Conservation (phyloP, 2,888 invertebrate genomes). For the Drosophila borealis region DNA sequence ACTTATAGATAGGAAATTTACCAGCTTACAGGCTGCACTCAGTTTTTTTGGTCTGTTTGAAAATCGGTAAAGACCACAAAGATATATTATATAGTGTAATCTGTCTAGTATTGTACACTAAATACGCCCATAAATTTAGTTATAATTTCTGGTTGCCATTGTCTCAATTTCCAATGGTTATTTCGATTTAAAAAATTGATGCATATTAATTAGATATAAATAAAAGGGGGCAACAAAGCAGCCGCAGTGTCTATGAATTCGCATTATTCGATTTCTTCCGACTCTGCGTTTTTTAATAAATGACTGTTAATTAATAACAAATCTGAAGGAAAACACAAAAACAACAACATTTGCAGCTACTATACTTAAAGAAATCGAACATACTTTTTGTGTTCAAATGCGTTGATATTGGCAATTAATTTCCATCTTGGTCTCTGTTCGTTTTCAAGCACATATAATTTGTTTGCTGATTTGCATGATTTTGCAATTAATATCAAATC, state of each 20-base stretch:
- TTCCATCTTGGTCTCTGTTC: slow-evolving; percentile 57
- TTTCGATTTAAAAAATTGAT: slow-evolving; percentile 48
- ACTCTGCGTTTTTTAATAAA: slow-evolving; percentile 65
- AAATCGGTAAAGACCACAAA: slow-evolving; percentile 2
- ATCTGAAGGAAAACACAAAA: slow-evolving; percentile 47
- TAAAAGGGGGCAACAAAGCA: slow-evolving; percentile 56
- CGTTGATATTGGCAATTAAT: slow-evolving; percentile 78
- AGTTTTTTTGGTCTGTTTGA: neutral
- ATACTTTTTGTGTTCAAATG: slow-evolving; percentile 69
- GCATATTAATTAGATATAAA: slow-evolving; percentile 72
- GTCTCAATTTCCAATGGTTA: slow-evolving; percentile 43
- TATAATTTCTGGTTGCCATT: slow-evolving; percentile 31
- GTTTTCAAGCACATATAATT: slow-evolving; percentile 45
- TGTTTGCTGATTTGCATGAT: slow-evolving; percentile 71
- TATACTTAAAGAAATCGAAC: slow-evolving; percentile 52
- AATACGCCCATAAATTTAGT: slow-evolving; percentile 45
- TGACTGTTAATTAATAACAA: slow-evolving; percentile 75
- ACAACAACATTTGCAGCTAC: slow-evolving; percentile 36
- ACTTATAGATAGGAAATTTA: too few species aligned
- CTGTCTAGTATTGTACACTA: slow-evolving; percentile 46
- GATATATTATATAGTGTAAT: slow-evolving; percentile 11
- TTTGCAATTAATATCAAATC: slow-evolving; percentile 74
- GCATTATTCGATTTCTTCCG: slow-evolving; percentile 56
- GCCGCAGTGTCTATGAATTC: slow-evolving; percentile 48
- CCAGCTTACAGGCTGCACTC: too few species aligned